Percentiles rank a stretch among this genome's conserved stretches.
These are phyloP conservation scores for Tridacna gigas DNA, from an alignment of 2,888 invertebrate genomes.

Conservation along the genomic window DNA sequence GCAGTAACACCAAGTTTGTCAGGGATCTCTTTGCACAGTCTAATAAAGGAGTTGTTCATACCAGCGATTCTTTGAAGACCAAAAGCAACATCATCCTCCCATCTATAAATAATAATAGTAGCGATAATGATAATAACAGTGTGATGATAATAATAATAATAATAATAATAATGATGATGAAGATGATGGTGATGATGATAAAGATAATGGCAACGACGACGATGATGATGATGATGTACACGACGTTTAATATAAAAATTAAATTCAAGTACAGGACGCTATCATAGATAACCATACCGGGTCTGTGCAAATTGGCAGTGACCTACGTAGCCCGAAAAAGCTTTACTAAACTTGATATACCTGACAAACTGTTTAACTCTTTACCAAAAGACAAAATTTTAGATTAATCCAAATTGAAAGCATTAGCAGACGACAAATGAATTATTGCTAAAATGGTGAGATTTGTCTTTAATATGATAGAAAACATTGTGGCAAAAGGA, in stretches of 20 bases:
- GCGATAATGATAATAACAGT: background rate
- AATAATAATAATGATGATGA: background rate
- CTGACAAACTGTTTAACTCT: too few relatives aligned
- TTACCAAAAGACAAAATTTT: too few relatives aligned
- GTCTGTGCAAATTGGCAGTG: background rate
- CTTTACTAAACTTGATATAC: background rate
- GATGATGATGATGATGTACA: background rate
- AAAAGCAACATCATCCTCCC: constrained; percentile 83
- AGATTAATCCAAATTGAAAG: too few relatives aligned
- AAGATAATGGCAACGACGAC: background rate
- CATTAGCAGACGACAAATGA: too few relatives aligned
- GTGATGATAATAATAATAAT: background rate
- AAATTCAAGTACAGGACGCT: too few relatives aligned
- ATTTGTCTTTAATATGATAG: too few relatives aligned
- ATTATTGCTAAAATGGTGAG: too few relatives aligned
- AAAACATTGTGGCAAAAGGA: too few relatives aligned
- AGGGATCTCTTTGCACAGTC: constrained; percentile 83
- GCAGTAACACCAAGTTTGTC: constrained; percentile 77
- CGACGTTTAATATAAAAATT: background rate
- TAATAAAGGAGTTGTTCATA: constrained; percentile 83
- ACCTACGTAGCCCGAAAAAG: background rate
- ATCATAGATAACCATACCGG: background rate
- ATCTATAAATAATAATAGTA: constrained; percentile 51
- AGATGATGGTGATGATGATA: background rate
- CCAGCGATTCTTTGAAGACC: constrained; percentile 85